A percentile compares a stretch with the other conserved stretches of the same genome.
These are phyloP conservation scores for Pristis pectinata DNA, from an alignment of 2,797 vertebrate genomes.

Conservation along the genomic window DNA sequence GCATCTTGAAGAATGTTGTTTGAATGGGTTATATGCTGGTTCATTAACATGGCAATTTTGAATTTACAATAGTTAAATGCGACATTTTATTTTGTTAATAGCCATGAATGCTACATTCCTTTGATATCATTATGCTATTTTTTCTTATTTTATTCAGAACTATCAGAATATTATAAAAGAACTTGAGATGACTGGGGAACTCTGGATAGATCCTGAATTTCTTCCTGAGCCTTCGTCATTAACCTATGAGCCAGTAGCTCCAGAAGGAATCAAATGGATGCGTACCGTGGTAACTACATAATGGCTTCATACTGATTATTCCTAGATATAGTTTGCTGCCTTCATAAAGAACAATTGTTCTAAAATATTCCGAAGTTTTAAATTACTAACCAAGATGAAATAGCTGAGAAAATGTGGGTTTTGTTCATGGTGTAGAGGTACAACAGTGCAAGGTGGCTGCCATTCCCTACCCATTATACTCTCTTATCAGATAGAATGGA, in stretches of 20 bases:
- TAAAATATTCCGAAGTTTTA: background rate
- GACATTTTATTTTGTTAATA: background rate
- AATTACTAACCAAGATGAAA: background rate
- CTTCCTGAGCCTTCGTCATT: constrained; percentile 30
- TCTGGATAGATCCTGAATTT: constrained; percentile 37
- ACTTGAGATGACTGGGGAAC: background rate
- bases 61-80: background rate
- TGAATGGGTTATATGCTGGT: background rate
- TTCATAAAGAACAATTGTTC: background rate
- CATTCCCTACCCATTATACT: background rate
- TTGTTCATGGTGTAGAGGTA: background rate
- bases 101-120: background rate
- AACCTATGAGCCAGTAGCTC: constrained; percentile 30
- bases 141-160: background rate
- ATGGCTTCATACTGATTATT: background rate
- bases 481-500: background rate
- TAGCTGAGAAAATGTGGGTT: background rate
- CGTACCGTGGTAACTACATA: constrained; percentile 5
- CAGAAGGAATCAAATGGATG: constrained; percentile 32
- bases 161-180: constrained; percentile 32
- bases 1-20: background rate
- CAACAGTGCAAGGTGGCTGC: background rate
- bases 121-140: background rate
- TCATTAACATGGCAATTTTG: background rate
- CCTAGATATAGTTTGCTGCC: background rate